These are phyloP conservation scores for Calliphora vicina DNA, from an alignment of 1,140 invertebrate genomes.

Conservation along the genomic window DNA sequence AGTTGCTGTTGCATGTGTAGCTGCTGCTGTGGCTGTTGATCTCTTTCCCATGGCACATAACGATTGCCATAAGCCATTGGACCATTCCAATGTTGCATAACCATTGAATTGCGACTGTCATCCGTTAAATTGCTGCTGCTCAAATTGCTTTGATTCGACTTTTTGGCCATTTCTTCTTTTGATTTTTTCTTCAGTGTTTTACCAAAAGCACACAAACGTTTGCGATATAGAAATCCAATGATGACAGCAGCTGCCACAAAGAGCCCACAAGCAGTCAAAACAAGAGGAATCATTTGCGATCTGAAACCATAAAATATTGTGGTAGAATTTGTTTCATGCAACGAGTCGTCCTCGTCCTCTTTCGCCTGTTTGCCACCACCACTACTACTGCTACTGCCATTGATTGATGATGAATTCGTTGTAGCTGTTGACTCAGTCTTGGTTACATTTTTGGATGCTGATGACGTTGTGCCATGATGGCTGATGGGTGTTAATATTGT, in stretches of 20 bases:
- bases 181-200: slow-evolving; percentile 65
- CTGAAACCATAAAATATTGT: slow-evolving; percentile 47
- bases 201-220: slow-evolving; percentile 65
- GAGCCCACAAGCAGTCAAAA: slow-evolving; percentile 66
- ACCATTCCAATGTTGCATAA: slow-evolving; percentile 76
- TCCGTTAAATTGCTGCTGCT: slow-evolving; percentile 55
- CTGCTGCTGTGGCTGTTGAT: slow-evolving; percentile 65
- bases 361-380: neutral
- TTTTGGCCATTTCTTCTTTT: slow-evolving; percentile 70
- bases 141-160: slow-evolving; percentile 57
- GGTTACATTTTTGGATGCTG: neutral
- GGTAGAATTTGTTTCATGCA: slow-evolving; percentile 18
- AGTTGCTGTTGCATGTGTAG: neutral
- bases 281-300: slow-evolving; percentile 67
- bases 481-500: slow-evolving; percentile 52
- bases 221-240: slow-evolving; percentile 66
- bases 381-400: no score
- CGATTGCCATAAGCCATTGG: slow-evolving; percentile 79
- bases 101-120: slow-evolving; percentile 61
- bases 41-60: slow-evolving; percentile 80
- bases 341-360: neutral
- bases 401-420: slow-evolving; percentile 16
- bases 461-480: neutral
- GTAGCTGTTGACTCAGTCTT: slow-evolving; percentile 44
- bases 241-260: slow-evolving; percentile 67